Conservation (phyloP, 1,140 invertebrate genomes). For the Diabrotica undecimpunctata region DNA sequence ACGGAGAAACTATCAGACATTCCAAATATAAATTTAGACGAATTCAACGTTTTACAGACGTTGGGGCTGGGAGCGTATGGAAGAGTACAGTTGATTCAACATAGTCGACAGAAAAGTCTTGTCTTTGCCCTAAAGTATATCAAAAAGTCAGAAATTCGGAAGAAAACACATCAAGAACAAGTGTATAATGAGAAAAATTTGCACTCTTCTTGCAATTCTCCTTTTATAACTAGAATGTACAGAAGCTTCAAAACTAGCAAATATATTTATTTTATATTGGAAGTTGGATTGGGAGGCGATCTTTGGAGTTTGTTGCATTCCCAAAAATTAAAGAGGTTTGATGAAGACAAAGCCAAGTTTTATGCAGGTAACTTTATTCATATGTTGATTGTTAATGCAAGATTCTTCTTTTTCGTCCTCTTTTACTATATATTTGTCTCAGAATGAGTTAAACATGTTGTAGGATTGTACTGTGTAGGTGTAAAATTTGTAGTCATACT, state of each 20-base stretch:
- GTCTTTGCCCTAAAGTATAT: slow-evolving; percentile 88
- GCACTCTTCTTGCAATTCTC: slow-evolving; percentile 68
- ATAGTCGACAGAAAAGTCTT: slow-evolving; percentile 57
- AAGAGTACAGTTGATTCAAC: slow-evolving; percentile 74
- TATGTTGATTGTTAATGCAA: too few species aligned
- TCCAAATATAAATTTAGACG: slow-evolving; percentile 66
- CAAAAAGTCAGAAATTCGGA: slow-evolving; percentile 89
- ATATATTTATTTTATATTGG: slow-evolving; percentile 96
- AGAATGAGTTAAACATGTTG: too few species aligned
- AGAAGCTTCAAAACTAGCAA: slow-evolving; percentile 92
- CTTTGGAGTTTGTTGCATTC: slow-evolving; percentile 91
- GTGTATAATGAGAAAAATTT: slow-evolving; percentile 87
- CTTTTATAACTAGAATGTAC: slow-evolving; percentile 67
- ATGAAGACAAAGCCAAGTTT: slow-evolving; percentile 81
- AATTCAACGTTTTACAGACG: slow-evolving; percentile 79
- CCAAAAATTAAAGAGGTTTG: slow-evolving; percentile 70
- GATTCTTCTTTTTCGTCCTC: too few species aligned
- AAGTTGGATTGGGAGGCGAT: slow-evolving; percentile 94
- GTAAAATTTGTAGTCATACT: too few species aligned
- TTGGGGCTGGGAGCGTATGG: slow-evolving; percentile 93
- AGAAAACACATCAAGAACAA: slow-evolving; percentile 83
- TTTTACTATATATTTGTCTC: too few species aligned
- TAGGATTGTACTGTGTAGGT: too few species aligned
- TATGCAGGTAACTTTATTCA: slow-evolving; percentile 50
- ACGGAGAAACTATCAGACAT: slow-evolving; percentile 49